Conservation (phyloP, 2,797 vertebrate species). For the Arnoldichthys spilopterus region DNA sequence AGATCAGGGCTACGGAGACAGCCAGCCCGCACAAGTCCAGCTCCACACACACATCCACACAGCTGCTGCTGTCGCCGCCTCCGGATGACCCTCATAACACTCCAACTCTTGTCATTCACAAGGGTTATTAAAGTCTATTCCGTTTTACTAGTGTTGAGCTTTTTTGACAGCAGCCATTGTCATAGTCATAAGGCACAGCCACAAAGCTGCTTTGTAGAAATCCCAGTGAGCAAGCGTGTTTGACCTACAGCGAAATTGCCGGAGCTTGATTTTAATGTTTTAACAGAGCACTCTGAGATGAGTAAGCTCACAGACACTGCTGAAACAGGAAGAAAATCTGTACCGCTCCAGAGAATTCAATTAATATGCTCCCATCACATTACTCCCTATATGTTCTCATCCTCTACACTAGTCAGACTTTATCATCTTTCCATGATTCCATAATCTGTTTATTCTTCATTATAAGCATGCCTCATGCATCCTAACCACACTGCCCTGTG, state of each 20-base stretch:
- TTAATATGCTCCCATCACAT: neutral
- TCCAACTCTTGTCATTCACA: neutral
- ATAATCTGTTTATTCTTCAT: neutral
- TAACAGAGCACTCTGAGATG: neutral
- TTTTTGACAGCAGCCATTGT: neutral
- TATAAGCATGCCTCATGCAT: neutral
- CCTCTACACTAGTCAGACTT: neutral
- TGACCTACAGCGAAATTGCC: neutral
- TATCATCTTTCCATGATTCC: neutral
- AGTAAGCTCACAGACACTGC: neutral
- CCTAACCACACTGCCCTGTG: no score
- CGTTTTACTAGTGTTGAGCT: neutral
- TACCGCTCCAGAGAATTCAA: neutral
- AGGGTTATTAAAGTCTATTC: neutral
- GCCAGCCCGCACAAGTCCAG: slow-evolving; percentile 67
- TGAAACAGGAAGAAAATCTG: neutral
- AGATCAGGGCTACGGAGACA: slow-evolving; percentile 73
- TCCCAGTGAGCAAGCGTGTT: neutral
- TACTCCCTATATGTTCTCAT: neutral
- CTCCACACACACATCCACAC: slow-evolving; percentile 17
- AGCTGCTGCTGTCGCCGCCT: slow-evolving; percentile 26
- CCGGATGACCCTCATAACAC: neutral
- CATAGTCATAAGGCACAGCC: neutral
- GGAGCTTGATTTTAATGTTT: neutral
- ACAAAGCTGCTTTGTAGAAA: neutral